Evolutionary conservation across 2,113 vertebrate genomes (phyloP).

Genomic region (Cyprinodon brontotheroides): DNA sequence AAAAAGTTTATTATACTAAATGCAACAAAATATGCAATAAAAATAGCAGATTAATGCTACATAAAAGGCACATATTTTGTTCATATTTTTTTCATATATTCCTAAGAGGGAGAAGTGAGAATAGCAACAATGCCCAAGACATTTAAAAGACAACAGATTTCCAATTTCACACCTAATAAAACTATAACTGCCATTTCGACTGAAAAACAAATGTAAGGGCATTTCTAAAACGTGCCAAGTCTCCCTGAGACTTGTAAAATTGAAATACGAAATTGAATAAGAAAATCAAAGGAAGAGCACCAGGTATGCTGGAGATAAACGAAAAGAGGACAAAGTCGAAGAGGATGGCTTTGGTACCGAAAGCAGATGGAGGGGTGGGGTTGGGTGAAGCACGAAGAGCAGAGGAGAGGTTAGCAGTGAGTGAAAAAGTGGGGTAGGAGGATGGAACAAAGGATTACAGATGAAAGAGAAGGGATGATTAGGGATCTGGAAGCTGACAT

Average conservation of each 20-base stretch:
- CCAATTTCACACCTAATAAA: background rate
- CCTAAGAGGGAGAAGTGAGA: background rate
- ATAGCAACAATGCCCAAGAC: background rate
- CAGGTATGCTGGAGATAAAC: slow-evolving; percentile 42
- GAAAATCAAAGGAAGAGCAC: slow-evolving; percentile 21
- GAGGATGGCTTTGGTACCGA: slow-evolving; percentile 28
- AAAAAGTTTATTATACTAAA: too few relatives aligned
- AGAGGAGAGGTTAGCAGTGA: slow-evolving; percentile 51
- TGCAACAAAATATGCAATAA: background rate
- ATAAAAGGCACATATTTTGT: background rate
- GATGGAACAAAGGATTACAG: slow-evolving; percentile 70
- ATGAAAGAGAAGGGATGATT: slow-evolving; percentile 76
- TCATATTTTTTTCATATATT: background rate
- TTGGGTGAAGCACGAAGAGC: slow-evolving; percentile 46
- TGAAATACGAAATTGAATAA: slow-evolving; percentile 28
- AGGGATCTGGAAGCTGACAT: slow-evolving; percentile 76
- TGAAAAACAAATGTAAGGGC: slow-evolving; percentile 8
- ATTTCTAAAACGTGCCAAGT: slow-evolving; percentile 17
- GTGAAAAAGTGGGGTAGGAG: slow-evolving; percentile 42
- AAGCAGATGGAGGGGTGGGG: slow-evolving; percentile 49
- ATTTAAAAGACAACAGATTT: slow-evolving; percentile 2
- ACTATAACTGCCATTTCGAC: slow-evolving; percentile 2
- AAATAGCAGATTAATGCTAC: background rate
- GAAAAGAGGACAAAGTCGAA: slow-evolving; percentile 23
- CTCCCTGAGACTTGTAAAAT: slow-evolving; percentile 18